These are phyloP conservation scores for Trichopria drosophilae DNA, from an alignment of 2,888 invertebrate species.

Conservation along the genomic window DNA sequence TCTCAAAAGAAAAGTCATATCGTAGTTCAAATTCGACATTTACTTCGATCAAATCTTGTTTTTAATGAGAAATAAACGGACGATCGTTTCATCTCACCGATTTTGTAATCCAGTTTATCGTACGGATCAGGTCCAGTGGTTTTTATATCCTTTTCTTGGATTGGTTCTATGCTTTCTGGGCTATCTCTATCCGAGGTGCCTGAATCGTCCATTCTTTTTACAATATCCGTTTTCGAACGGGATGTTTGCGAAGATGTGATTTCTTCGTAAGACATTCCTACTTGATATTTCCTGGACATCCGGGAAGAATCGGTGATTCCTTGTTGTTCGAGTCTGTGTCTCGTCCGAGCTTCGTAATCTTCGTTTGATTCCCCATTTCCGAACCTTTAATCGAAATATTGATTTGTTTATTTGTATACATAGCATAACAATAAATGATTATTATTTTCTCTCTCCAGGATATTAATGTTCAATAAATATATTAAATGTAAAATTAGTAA, in stretches of 20 bases:
- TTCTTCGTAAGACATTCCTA: constrained; percentile 56
- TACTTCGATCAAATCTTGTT: too few species aligned
- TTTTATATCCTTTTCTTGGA: constrained; percentile 54
- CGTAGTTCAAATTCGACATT: too few species aligned
- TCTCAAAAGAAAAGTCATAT: too few species aligned
- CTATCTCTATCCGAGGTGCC: constrained; percentile 50
- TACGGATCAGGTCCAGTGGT: constrained; percentile 59
- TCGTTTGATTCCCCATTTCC: constrained; percentile 54
- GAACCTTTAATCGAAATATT: constrained; percentile 39
- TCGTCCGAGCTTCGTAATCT: constrained; percentile 56
- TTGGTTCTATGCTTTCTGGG: constrained; percentile 52
- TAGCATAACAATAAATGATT: neutral
- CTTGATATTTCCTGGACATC: constrained; percentile 49
- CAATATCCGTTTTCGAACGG: constrained; percentile 39
- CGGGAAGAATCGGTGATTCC: constrained; percentile 45
- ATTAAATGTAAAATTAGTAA: too few species aligned
- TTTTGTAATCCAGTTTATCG: constrained; percentile 58
- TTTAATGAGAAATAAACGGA: too few species aligned
- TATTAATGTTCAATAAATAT: too few species aligned
- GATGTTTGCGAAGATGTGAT: constrained; percentile 52
- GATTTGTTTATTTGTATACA: too few species aligned
- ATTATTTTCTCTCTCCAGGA: neutral
- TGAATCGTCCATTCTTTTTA: constrained; percentile 40
- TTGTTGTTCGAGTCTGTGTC: constrained; percentile 54
- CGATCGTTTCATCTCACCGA: constrained; percentile 56